Evolutionary conservation across 2,797 vertebrate genomes (phyloP).

Genomic region (Buceros bicornis): DNA sequence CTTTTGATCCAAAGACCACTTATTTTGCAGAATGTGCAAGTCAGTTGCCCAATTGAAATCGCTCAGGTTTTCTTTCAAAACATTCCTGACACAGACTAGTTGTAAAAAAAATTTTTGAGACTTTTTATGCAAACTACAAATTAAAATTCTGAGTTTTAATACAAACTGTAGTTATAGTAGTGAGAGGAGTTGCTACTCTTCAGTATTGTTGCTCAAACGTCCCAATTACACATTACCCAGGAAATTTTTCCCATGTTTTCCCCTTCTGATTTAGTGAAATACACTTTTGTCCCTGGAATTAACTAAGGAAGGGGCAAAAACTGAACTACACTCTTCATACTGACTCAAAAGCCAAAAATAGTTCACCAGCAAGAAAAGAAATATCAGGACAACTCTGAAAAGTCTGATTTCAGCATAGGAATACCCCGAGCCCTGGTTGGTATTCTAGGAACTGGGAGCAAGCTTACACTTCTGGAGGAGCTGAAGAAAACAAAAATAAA

Average conservation of each 20-base stretch:
- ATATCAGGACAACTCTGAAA: background rate
- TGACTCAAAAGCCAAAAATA: rapidly evolving
- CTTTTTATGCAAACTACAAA: background rate
- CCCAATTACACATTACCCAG: background rate
- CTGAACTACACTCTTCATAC: background rate
- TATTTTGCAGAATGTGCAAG: background rate
- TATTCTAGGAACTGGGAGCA: background rate
- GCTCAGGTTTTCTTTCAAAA: background rate
- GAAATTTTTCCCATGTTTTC: background rate
- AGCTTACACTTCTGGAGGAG: rapidly evolving
- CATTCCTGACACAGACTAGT: background rate
- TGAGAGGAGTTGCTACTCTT: background rate
- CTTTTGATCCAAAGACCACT: background rate
- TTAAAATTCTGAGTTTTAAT: background rate
- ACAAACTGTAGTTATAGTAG: background rate
- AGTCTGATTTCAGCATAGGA: background rate
- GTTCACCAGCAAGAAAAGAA: background rate
- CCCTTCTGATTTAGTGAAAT: background rate
- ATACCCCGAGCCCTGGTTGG: background rate
- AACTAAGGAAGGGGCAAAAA: background rate
- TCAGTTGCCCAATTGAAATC: background rate
- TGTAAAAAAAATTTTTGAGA: background rate
- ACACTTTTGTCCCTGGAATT: background rate
- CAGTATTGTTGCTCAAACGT: rapidly evolving
- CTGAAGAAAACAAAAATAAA: background rate